Evolutionary conservation across 1,140 invertebrate genomes (phyloP).

Genomic region (Camponotus pennsylvanicus): DNA sequence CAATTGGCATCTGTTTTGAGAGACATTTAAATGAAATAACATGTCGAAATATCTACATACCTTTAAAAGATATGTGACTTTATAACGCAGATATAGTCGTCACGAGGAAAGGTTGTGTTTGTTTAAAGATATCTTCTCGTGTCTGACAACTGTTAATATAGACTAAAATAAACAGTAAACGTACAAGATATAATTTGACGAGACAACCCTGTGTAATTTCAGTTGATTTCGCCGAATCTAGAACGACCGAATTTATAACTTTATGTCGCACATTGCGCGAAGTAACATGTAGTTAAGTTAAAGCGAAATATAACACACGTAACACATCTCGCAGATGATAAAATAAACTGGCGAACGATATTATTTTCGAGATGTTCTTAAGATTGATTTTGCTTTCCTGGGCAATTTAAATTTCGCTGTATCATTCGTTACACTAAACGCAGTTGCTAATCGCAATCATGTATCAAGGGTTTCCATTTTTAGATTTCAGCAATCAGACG

Average conservation of each 20-base stretch:
- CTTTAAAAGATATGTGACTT: conserved; percentile 11
- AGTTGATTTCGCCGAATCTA: conserved; percentile 9
- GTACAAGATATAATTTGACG: background rate
- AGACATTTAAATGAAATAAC: background rate
- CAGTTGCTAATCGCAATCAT: conserved; percentile 49
- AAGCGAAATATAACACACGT: background rate
- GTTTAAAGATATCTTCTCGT: background rate
- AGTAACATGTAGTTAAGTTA: conserved; percentile 10
- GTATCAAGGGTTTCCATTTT: conserved; percentile 28
- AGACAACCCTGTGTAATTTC: background rate
- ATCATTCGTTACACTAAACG: conserved; percentile 51
- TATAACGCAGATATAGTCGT: background rate
- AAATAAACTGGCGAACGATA: conserved; percentile 29
- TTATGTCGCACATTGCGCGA: conserved; percentile 11
- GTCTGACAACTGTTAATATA: background rate
- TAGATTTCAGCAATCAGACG: conserved; percentile 33
- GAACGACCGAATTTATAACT: conserved; percentile 27
- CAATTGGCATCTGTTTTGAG: background rate
- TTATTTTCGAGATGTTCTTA: background rate
- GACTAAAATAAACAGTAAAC: background rate
- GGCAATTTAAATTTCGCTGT: conserved; percentile 26
- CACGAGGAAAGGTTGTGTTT: background rate
- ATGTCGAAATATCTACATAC: background rate
- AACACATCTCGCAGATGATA: conserved; percentile 26
- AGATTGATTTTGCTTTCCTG: conserved; percentile 44